Conservation (phyloP, 64 coral and sea anemone species). For the Montipora efflorescens region DNA sequence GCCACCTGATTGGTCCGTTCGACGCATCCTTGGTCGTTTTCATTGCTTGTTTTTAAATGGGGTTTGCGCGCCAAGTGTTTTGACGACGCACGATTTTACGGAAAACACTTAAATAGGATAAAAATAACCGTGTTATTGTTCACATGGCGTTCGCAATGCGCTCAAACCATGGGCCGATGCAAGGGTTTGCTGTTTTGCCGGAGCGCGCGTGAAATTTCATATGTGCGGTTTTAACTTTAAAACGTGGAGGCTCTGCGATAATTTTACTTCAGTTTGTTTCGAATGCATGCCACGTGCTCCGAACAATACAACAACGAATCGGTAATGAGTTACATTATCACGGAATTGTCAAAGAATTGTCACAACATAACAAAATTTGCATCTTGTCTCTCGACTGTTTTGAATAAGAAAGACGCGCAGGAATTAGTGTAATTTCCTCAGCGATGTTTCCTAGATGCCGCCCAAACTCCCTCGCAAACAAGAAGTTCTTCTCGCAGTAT, state of each 20-base stretch:
- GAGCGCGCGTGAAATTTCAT: background rate
- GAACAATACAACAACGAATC: slow-evolving; percentile 84
- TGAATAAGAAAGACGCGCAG: background rate
- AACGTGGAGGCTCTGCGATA: slow-evolving; percentile 23
- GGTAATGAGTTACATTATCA: slow-evolving; percentile 81
- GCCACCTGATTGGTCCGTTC: slow-evolving; percentile 41
- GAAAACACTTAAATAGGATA: slow-evolving; percentile 34
- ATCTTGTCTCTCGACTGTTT: slow-evolving; percentile 47
- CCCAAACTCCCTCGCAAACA: background rate
- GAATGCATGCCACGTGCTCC: slow-evolving; percentile 89
- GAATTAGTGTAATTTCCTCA: background rate
- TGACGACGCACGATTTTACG: slow-evolving; percentile 25
- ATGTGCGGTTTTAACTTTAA: slow-evolving; percentile 9
- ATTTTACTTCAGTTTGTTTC: slow-evolving; percentile 43
- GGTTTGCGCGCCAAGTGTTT: slow-evolving; percentile 69
- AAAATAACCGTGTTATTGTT: slow-evolving; percentile 33
- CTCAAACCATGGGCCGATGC: background rate
- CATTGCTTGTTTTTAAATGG: slow-evolving; percentile 64
- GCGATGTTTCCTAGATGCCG: background rate
- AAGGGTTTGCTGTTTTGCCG: background rate
- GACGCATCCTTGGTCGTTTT: slow-evolving; percentile 34
- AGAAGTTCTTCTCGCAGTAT: background rate
- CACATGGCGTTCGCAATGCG: background rate
- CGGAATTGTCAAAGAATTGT: slow-evolving; percentile 87
- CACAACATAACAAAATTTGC: slow-evolving; percentile 90